A percentile compares a stretch with the other conserved stretches of the same genome.
phyloP scores from a whole-genome alignment of 64 coral and sea anemone genomes.

The Astreopora myriophthalma region DNA sequence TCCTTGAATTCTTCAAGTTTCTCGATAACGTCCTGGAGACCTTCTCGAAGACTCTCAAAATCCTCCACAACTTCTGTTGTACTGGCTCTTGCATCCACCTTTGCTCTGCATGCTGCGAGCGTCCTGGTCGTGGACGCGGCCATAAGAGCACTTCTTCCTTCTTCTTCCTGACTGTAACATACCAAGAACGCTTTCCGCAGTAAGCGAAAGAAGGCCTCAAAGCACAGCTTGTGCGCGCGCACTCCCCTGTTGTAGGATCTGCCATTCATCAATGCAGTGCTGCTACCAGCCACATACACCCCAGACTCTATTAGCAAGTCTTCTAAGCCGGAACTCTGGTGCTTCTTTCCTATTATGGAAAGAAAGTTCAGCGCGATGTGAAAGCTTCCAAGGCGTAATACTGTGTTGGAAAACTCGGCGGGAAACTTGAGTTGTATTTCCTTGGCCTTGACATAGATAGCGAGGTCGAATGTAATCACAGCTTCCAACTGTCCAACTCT shows the following conservation, averaged over 20 bases:
- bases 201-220: neutral
- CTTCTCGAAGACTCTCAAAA: too few relatives aligned
- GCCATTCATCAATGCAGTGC: neutral
- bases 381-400: neutral
- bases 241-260: conserved; percentile 33
- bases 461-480: conserved; percentile 43
- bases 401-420: neutral
- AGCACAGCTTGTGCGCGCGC: neutral
- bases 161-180: neutral
- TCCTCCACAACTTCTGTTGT: too few relatives aligned
- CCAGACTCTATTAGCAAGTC: conserved; percentile 17
- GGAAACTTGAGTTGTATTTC: conserved; percentile 34
- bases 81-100: too few relatives aligned
- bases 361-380: neutral
- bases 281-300: conserved; percentile 5
- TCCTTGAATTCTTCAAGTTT: too few relatives aligned
- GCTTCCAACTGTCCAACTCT: neutral
- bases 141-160: neutral
- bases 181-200: neutral
- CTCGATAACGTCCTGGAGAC: neutral
- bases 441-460: conserved; percentile 47
- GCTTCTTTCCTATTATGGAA: conserved; percentile 9
- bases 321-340: neutral
- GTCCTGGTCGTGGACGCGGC: neutral
- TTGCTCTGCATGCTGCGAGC: too few relatives aligned